Evolutionary conservation across 2,888 invertebrate genomes (phyloP).

Genomic region (Cerastis leucographa): DNA sequence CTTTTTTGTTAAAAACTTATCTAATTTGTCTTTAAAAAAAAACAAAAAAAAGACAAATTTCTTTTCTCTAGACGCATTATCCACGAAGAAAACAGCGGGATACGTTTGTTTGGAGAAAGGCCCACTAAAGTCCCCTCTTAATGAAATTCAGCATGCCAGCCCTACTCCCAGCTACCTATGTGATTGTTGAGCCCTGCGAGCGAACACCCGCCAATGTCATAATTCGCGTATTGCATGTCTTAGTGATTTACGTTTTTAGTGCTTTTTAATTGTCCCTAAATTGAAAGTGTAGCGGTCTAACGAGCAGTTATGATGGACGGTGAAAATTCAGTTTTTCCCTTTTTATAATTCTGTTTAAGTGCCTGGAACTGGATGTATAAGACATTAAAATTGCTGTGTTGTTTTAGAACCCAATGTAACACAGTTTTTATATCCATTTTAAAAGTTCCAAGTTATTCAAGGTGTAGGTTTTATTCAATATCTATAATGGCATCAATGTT

Average conservation of each 20-base stretch:
- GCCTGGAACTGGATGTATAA: not conserved
- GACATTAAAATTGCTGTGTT: not conserved
- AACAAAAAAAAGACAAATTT: too few species aligned
- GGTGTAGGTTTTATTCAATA: not conserved
- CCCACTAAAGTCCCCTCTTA: too few species aligned
- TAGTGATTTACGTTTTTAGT: slow-evolving; percentile 63
- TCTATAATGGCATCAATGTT: too few species aligned
- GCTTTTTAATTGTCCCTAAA: slow-evolving; percentile 67
- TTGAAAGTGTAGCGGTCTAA: slow-evolving; percentile 54
- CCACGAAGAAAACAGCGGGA: too few species aligned
- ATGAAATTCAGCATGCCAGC: slow-evolving; percentile 12
- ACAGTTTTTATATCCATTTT: not conserved
- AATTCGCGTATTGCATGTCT: slow-evolving; percentile 69
- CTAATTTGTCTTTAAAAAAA: too few species aligned
- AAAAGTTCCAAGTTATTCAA: not conserved
- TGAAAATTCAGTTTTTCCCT: slow-evolving; percentile 14
- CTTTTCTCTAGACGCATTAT: too few species aligned
- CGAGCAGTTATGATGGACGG: slow-evolving; percentile 45
- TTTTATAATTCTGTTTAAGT: not conserved
- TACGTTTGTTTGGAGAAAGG: too few species aligned
- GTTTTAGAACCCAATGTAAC: not conserved
- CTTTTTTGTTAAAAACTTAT: too few species aligned
- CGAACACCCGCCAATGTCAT: slow-evolving; percentile 58
- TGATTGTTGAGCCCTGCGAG: slow-evolving; percentile 56
- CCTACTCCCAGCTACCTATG: slow-evolving; percentile 53